Conservation (phyloP, 2,113 vertebrate genomes). For the Gavialis gangeticus region DNA sequence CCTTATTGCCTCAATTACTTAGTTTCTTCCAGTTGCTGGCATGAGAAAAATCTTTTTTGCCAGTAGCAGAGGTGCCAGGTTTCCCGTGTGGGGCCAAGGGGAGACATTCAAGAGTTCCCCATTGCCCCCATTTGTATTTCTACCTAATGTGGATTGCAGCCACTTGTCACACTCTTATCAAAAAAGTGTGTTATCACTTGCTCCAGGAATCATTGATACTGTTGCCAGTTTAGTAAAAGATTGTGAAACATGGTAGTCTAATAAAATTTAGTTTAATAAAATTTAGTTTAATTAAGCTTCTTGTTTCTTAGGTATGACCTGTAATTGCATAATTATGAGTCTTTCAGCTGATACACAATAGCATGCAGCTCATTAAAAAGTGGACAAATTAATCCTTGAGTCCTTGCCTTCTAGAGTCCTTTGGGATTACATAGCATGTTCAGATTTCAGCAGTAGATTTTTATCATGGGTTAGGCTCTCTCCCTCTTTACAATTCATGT, state of each 20-base stretch:
- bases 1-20: background rate
- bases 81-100: background rate
- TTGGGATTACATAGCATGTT: background rate
- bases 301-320: background rate
- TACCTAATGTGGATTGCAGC: rapidly evolving
- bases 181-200: too few relatives aligned
- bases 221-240: background rate
- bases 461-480: slow-evolving; percentile 2
- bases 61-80: background rate
- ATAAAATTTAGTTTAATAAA: background rate
- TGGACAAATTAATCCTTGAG: background rate
- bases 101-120: background rate
- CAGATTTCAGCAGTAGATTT: background rate
- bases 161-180: rapidly evolving
- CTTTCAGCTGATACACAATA: background rate
- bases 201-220: background rate
- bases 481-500: background rate
- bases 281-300: background rate
- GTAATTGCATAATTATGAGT: slow-evolving; percentile 7
- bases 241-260: background rate
- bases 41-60: background rate
- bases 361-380: slow-evolving; percentile 39
- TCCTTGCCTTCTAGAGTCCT: background rate
- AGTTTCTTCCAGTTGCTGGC: background rate
- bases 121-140: background rate